Percentiles rank a stretch among this genome's conserved stretches.
Conservation (phyloP, 2,113 vertebrate genomes). For the Camelus bactrianus region DNA sequence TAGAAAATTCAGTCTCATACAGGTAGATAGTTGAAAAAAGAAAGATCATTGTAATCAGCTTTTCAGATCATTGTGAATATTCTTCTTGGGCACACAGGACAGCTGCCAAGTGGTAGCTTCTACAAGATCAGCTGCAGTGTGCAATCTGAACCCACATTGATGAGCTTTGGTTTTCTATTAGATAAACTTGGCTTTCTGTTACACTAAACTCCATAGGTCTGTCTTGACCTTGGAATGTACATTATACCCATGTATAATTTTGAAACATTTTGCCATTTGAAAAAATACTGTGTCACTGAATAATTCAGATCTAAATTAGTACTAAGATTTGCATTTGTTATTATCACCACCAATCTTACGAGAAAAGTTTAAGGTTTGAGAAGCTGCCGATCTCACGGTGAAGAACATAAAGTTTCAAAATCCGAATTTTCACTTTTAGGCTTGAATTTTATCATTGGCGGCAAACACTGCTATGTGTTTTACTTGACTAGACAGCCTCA, state of each 20-base stretch:
- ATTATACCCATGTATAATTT: not conserved
- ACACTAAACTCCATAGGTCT: not conserved
- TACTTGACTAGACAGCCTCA: not conserved
- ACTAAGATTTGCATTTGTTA: not conserved
- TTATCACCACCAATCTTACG: not conserved
- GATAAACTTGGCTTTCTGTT: not conserved
- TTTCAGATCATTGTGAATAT: slow-evolving; percentile 2
- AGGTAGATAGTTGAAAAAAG: not conserved
- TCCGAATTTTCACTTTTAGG: slow-evolving; percentile 20
- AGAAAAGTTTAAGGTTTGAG: not conserved
- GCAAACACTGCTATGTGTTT: not conserved
- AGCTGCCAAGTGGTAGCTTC: not conserved
- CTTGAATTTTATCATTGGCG: not conserved
- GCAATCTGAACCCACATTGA: not conserved
- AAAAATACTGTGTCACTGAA: not conserved
- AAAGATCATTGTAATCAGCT: not conserved
- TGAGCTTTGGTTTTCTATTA: not conserved
- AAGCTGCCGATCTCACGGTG: not conserved
- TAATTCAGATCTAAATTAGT: not conserved
- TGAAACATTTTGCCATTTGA: not conserved
- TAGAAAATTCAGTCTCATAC: not conserved
- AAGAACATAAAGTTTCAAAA: not conserved
- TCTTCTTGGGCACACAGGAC: not conserved
- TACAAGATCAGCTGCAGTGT: not conserved
- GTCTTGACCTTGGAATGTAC: not conserved